Conservation (phyloP, 2,797 vertebrate genomes). For the Cyclura pinguis region DNA sequence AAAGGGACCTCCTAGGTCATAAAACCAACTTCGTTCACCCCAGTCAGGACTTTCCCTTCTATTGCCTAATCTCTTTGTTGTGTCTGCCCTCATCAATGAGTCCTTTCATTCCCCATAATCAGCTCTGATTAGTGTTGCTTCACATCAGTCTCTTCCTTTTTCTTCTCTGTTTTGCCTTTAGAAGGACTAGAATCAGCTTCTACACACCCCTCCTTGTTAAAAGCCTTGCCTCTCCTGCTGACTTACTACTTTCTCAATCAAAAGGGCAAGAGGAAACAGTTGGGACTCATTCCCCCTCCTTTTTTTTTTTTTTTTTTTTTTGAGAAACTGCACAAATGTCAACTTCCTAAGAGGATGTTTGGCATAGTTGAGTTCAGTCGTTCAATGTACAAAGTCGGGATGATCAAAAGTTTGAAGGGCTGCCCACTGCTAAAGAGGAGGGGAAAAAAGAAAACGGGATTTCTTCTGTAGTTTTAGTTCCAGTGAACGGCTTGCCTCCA, state of each 20-base stretch:
- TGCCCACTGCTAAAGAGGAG: conserved; percentile 81
- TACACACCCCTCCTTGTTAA: conserved; percentile 72
- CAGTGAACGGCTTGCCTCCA: conserved; percentile 66
- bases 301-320: conserved; percentile 64
- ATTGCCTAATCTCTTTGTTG: conserved; percentile 69
- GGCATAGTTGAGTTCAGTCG: conserved; percentile 82
- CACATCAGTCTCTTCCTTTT: conserved; percentile 57
- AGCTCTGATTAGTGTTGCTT: conserved; percentile 73
- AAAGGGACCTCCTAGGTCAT: conserved; percentile 26
- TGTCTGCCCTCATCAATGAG: conserved; percentile 64
- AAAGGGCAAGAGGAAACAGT: conserved; percentile 82
- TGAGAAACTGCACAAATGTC: conserved; percentile 82
- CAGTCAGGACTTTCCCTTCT: conserved; percentile 55
- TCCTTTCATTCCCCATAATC: conserved; percentile 69
- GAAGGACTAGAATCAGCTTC: conserved; percentile 75
- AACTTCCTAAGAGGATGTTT: conserved; percentile 83
- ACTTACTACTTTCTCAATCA: conserved; percentile 82
- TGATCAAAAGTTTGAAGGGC: conserved; percentile 83
- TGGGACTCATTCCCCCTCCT: conserved; percentile 77
- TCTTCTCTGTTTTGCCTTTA: conserved; percentile 59
- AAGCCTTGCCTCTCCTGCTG: conserved; percentile 80
- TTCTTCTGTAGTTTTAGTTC: conserved; percentile 77
- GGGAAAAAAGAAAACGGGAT: conserved; percentile 74
- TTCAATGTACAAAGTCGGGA: conserved; percentile 77
- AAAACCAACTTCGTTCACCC: conserved; percentile 4